Percentiles rank a stretch among this genome's conserved stretches.
Evolutionary conservation across 2,888 invertebrate genomes (phyloP).

Genomic region (Ichneumon xanthorius): DNA sequence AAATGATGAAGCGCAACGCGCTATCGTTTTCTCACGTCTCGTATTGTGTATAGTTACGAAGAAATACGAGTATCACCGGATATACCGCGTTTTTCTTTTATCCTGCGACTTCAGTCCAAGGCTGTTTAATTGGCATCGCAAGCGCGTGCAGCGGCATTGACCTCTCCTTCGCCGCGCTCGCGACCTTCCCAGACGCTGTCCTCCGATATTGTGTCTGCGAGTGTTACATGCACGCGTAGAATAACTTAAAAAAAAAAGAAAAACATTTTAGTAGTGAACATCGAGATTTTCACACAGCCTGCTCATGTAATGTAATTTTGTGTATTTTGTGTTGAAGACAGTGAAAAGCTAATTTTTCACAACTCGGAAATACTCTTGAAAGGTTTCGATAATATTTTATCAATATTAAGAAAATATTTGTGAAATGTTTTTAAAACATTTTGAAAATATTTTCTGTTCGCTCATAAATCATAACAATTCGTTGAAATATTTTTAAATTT

Average conservation of each 20-base stretch:
- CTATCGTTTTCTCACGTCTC: conserved; percentile 40
- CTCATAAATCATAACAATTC: too few species aligned
- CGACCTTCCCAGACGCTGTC: conserved; percentile 3
- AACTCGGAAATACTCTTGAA: too few species aligned
- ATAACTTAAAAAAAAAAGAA: background rate
- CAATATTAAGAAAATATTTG: too few species aligned
- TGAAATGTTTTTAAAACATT: too few species aligned
- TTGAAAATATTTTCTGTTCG: too few species aligned
- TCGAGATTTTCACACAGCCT: too few species aligned
- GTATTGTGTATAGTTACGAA: background rate
- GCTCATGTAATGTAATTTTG: too few species aligned
- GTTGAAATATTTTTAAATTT: too few species aligned
- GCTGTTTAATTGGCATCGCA: conserved; percentile 21
- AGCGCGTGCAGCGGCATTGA: conserved; percentile 14
- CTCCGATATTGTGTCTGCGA: conserved; percentile 9
- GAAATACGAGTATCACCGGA: background rate
- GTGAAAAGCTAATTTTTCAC: too few species aligned
- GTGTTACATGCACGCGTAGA: background rate
- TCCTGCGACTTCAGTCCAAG: conserved; percentile 8
- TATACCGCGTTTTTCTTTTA: background rate
- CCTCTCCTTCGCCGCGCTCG: conserved; percentile 6
- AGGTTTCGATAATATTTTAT: too few species aligned
- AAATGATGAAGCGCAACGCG: conserved; percentile 51
- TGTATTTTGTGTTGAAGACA: too few species aligned
- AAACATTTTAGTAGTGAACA: too few species aligned